A percentile compares a stretch with the other conserved stretches of the same genome.
Evolutionary conservation across 1,140 invertebrate genomes (phyloP).

Genomic region (Ceratosolen solmsi): DNA sequence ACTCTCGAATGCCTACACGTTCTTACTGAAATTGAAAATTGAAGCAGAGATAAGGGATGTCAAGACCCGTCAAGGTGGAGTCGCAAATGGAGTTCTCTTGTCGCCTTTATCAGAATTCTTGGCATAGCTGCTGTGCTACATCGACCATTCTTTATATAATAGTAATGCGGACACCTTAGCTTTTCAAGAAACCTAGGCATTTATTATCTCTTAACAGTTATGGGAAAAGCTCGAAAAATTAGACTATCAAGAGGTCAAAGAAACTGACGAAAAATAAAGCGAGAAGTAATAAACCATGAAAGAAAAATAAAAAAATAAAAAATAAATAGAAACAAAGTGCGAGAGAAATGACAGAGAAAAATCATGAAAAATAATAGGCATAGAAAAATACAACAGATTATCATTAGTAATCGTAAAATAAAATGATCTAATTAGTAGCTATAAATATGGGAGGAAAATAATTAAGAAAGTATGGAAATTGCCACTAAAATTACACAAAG

Average conservation of each 20-base stretch:
- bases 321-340: background rate
- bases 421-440: no score
- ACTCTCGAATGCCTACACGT: no score
- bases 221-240: no score
- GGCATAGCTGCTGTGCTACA: background rate
- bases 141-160: background rate
- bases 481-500: no score
- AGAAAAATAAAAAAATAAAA: background rate
- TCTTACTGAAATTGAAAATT: background rate
- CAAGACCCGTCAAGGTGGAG: background rate
- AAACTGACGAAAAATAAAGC: no score
- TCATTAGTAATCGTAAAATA: no score
- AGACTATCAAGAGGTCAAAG: no score
- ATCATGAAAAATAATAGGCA: no score
- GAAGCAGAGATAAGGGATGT: background rate
- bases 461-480: no score
- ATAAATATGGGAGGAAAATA: no score
- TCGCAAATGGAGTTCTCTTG: background rate
- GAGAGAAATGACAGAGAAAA: background rate
- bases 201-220: slow-evolving; percentile 1
- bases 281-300: background rate
- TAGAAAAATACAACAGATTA: no score
- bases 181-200: background rate
- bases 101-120: slow-evolving; percentile 15
- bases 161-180: background rate